Evolutionary conservation across 2,888 invertebrate genomes (phyloP).

Genomic region (Zootermopsis nevadensis): DNA sequence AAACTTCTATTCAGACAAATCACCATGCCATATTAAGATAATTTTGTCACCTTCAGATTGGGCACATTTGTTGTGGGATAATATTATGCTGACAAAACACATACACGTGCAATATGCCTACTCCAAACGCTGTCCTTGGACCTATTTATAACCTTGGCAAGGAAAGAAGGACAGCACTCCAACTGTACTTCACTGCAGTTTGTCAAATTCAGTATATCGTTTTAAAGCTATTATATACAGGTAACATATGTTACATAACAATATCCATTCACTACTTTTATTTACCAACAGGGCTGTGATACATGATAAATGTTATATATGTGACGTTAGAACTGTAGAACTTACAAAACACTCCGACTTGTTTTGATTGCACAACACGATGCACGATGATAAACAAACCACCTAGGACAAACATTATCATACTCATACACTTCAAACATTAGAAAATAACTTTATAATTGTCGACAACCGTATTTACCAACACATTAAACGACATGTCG

Average conservation of each 20-base stretch:
- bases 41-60: neutral
- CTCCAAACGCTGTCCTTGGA: slow-evolving; percentile 38
- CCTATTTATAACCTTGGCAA: slow-evolving; percentile 45
- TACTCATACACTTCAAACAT: slow-evolving; percentile 4
- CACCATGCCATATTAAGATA: neutral
- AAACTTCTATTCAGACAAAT: neutral
- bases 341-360: slow-evolving; percentile 31
- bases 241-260: slow-evolving; percentile 31
- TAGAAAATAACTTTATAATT: neutral
- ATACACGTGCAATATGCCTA: neutral
- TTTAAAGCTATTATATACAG: neutral
- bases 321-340: neutral
- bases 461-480: neutral
- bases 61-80: neutral
- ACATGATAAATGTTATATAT: neutral
- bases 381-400: slow-evolving; percentile 48
- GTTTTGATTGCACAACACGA: slow-evolving; percentile 53
- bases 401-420: slow-evolving; percentile 39
- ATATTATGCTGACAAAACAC: neutral
- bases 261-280: neutral
- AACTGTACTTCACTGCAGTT: neutral
- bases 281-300: neutral
- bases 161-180: slow-evolving; percentile 2
- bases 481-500: neutral
- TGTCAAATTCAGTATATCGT: neutral